Base-by-base conservation (phyloP, 2,113 vertebrate species). In the Tursiops truncatus region DNA sequence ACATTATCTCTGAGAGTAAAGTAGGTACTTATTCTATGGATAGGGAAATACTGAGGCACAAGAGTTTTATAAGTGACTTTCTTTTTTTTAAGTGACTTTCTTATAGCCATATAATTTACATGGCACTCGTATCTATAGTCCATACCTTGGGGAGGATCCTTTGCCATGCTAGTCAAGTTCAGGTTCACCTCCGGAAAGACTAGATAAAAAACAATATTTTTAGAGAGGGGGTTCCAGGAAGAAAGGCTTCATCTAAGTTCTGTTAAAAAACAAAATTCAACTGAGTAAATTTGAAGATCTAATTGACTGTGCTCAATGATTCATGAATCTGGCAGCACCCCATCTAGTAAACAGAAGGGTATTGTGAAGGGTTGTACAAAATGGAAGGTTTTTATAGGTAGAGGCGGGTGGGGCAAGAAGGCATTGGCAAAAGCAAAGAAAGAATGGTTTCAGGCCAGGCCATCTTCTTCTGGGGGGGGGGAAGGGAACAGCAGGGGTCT, bases 21-120 rank as follows among this genome's bases (percentile, higher is more conserved):
- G 41, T 62, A 63, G 14, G 28, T 76, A 21, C 70, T 33, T 76
- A 47, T 47, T 90, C 80, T 74, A 82, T 12, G 63, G 53, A 76
- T 25, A 83, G 41, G 6, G 36, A 89, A 82, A 71, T 83, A 71
- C 20, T 65, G 77, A 89, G n/a, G 41, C 41, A 95, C 82, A 87
- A 25, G 74, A 23, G 62, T 25, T 91, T 83, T 76, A 28, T 33
- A 90, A 74, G 67, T 91, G 82, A 82, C 60, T 90, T 92, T 83
- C 70, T 38, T 53, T 28, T 90, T 83, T 76, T n/a, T 26, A 90
- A 87, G 76, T 91, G 82, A 82, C 60, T 90, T 92, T 88, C 70
- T 38, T 53, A 74, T 82, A 87, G 47, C 33, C 53, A 62, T 81
- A 68, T 67, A 81, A 91, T 91, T 83, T 82, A 88, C 28, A 62